Evolutionary conservation across 1,140 invertebrate genomes (phyloP), one percentile per base, ranked within the genome.

Genomic region (Manduca sexta): DNA sequence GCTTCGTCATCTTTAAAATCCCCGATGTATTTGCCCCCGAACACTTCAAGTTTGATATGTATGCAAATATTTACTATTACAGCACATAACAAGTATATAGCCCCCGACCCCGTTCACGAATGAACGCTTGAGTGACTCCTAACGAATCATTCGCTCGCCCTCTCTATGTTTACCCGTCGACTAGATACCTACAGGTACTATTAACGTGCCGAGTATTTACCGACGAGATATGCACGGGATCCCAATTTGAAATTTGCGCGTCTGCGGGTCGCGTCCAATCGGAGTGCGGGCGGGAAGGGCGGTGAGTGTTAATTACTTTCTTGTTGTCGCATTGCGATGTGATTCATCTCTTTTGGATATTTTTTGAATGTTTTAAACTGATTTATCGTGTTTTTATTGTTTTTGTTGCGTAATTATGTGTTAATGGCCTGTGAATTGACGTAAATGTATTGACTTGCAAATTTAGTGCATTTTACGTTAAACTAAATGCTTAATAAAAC

Each of bases 51-150:
- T 64, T 74, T 68, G 70, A 78, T 77, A 79, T 77, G 56, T 75
- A 83, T 79, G 79, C 79, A 81, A 83, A 83, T 81, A 79, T 77
- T 76, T 71, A 78, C 58, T 76, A 74, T 73, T 57, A 62, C 40
- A 56, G 59, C 61, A 76, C 61, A 82, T 78, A 79, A 59, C 71
- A 74, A 74, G 74, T 76, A 70, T 60, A 66, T 69, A 69, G 55
- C 42, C 48, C 21, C 53, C 75, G 72, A 68, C 71, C 73, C 75
- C 61, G 69, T 75, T 78, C 70, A 80, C 75, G 69, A 67, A 46
- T 78, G 75, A 79, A 78, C 72, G 75, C 57, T 69, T 66, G 57
- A 74, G 49, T 81, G 76, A 69, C 68, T 81, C 60, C 77, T 79
- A 79, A 84, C 79, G 79, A 84, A 84, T 81, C 69, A 74, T 72